Evolutionary conservation across 1,140 invertebrate species (phyloP).

Genomic region (Drosophila biarmipes): DNA sequence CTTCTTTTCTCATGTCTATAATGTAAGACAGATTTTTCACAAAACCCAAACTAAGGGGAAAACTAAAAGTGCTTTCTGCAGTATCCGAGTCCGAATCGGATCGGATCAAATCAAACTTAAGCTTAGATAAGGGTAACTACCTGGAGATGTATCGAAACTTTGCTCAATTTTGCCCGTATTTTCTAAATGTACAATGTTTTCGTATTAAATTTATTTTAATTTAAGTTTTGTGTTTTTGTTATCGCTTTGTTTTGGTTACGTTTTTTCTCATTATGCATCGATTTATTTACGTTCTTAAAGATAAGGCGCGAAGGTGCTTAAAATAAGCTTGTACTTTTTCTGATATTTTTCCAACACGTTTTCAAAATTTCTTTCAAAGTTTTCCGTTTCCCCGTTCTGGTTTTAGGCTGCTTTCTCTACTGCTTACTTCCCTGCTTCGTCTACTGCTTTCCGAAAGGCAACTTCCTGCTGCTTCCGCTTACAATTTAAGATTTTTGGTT

Average conservation of each 20-base stretch:
- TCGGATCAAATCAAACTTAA: conserved; percentile 38
- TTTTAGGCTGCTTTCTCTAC: conserved; percentile 26
- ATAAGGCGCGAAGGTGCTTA: conserved; percentile 90
- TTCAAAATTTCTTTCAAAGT: conserved; percentile 75
- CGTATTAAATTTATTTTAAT: conserved; percentile 76
- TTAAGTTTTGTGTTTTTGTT: conserved; percentile 75
- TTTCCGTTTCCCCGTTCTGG: conserved; percentile 50
- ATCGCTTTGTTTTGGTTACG: conserved; percentile 74
- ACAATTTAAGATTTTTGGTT: conserved; percentile 69
- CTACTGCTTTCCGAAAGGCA: conserved; percentile 27
- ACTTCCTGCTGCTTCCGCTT: conserved; percentile 48
- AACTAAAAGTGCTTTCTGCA: conserved; percentile 54
- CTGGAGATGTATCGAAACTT: conserved; percentile 72
- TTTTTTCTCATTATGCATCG: conserved; percentile 61
- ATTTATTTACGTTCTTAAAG: conserved; percentile 86
- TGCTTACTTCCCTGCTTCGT: conserved; percentile 26
- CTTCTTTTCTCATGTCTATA: conserved; percentile 62
- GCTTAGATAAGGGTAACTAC: conserved; percentile 63
- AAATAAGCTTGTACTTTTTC: conserved; percentile 90
- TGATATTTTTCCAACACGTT: conserved; percentile 86
- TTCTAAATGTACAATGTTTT: conserved; percentile 57
- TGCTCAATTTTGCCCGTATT: conserved; percentile 55
- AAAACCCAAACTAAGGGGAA: conserved; percentile 85
- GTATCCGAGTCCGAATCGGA: conserved; percentile 46
- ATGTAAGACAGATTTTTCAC: conserved; percentile 89